Evolutionary conservation across 2,113 vertebrate species (phyloP), one percentile per base, ranked within the genome.

Genomic region (Catharus minimus): DNA sequence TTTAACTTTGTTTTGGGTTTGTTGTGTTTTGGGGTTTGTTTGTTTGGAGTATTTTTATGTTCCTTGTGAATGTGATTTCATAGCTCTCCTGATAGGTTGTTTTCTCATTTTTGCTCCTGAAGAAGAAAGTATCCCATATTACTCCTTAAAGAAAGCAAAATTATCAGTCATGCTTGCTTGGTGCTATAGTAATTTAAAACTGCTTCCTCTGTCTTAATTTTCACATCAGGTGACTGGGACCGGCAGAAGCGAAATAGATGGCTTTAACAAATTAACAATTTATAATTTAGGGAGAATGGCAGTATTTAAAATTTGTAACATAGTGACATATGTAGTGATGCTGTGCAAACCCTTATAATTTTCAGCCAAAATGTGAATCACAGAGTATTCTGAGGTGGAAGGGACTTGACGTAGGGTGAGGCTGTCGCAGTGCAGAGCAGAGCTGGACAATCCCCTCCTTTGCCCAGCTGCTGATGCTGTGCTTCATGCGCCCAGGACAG

Each of bases 391-490:
- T 61, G 39, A 53, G 21, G 66, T 53, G 46, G 14, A 67, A 61
- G 20, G 30, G 24, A 64, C 24, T 52, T 1, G 7, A 78, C 32
- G 24, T 64, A 19, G 58, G 11, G 14, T 19, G n/a, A 39, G 60
- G 19, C 60, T 1, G 4, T 8, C 9, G 11, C 30, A 26, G 36
- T 0, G 0, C 41, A 49, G 56, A 71, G 26, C 50, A 72, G 66
- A 49, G 50, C 0, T 0, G 60, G 52, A 58, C 38, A 58, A 21
- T 74, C 28, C 44, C 11, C 33, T 58, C 24, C 52, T 28, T 58
- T 15, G 3, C 17, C 27, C 0, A 0, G 28, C 8, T 66, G 44
- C 12, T 0, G 0, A 39, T 66, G 44, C n/a, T 73, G 13, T n/a
- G 10, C 39, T 28, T 60, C 46, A 21, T 66, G 19, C 2, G 0